Conservation (phyloP, 2,888 invertebrate species). For the Myopa tessellatipennis region DNA sequence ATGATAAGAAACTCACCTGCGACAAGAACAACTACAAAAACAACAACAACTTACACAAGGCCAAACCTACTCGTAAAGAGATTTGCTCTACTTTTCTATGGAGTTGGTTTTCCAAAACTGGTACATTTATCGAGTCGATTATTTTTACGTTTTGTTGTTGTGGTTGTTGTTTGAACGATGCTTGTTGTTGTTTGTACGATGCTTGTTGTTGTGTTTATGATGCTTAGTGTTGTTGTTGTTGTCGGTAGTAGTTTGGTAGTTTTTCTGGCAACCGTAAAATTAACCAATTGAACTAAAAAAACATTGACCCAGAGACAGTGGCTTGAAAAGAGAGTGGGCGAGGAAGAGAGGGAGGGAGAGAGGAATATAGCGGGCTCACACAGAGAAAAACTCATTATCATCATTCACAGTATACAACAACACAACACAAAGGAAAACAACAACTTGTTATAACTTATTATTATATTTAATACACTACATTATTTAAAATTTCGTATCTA, state of each 20-base stretch:
- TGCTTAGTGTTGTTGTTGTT: neutral
- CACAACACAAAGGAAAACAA: neutral
- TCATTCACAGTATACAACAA: constrained; percentile 3
- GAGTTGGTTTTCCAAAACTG: too few species aligned
- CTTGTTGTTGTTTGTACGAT: too few species aligned
- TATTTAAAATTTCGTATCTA: constrained; percentile 3
- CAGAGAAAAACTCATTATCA: constrained; percentile 3
- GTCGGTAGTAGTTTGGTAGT: too few species aligned
- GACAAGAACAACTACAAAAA: neutral
- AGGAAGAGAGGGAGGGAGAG: neutral
- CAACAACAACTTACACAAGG: neutral
- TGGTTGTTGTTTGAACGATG: too few species aligned
- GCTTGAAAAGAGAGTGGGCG: constrained; percentile 29
- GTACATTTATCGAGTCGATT: too few species aligned
- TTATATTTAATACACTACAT: constrained; percentile 28
- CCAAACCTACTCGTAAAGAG: too few species aligned
- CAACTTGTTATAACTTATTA: constrained; percentile 26
- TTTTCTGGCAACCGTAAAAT: neutral
- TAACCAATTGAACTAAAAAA: constrained; percentile 21
- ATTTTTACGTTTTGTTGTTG: too few species aligned
- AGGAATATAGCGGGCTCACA: neutral
- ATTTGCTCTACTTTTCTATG: too few species aligned
- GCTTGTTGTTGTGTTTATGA: too few species aligned
- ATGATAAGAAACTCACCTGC: too few species aligned
- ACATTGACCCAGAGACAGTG: constrained; percentile 32